These are phyloP conservation scores for Eurystomus glaucurus DNA, from an alignment of 2,797 vertebrate genomes.

Conservation along the genomic window DNA sequence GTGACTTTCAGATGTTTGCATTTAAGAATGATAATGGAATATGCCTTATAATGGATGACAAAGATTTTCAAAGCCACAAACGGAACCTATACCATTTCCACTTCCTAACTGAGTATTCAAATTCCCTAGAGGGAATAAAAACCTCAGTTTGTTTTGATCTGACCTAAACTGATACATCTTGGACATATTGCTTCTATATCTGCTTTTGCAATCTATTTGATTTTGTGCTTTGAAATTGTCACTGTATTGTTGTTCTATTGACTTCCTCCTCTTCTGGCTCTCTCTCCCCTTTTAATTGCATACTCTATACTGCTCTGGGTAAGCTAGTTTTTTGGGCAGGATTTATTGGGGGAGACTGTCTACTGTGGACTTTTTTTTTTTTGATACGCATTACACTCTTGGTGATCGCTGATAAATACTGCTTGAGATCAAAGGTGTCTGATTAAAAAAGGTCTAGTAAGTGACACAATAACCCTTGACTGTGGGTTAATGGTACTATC, in stretches of 20 bases:
- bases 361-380: not conserved
- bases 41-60: not conserved
- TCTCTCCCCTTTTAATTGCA: not conserved
- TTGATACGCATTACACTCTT: slow-evolving; percentile 33
- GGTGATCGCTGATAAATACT: slow-evolving; percentile 34
- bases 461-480: slow-evolving; percentile 37
- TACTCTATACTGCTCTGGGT: not conserved
- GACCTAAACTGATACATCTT: not conserved
- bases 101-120: not conserved
- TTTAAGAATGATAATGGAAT: not conserved
- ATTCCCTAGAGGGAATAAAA: not conserved
- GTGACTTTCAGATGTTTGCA: not conserved
- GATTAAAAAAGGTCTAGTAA: slow-evolving; percentile 45
- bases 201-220: not conserved
- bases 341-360: not conserved
- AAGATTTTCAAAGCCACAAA: not conserved
- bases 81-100: not conserved
- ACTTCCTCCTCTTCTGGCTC: not conserved
- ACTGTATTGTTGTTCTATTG: not conserved
- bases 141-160: not conserved
- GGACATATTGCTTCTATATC: not conserved
- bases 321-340: not conserved
- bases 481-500: slow-evolving; percentile 55
- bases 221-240: not conserved
- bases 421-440: slow-evolving; percentile 57